Evolutionary conservation across 2,797 vertebrate species (phyloP).

Genomic region (Alauda arvensis): DNA sequence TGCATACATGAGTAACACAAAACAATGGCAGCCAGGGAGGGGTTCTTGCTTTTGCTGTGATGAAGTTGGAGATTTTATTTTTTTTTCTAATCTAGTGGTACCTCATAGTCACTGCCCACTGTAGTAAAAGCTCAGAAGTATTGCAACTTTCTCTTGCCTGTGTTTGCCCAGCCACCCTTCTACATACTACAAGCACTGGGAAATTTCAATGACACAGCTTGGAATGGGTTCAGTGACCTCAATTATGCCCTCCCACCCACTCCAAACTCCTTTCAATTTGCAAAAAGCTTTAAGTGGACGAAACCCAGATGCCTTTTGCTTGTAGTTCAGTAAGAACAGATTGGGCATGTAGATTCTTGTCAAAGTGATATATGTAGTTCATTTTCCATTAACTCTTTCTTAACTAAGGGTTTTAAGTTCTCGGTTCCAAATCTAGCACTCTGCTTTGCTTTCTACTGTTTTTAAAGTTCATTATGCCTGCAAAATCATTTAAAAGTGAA

Average conservation of each 20-base stretch:
- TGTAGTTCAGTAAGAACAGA: conserved; percentile 72
- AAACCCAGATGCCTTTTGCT: conserved; percentile 70
- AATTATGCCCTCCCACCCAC: conserved; percentile 64
- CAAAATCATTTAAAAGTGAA: neutral
- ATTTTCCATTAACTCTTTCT: conserved; percentile 69
- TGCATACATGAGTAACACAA: neutral
- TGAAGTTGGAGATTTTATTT: neutral
- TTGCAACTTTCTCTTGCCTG: conserved; percentile 32
- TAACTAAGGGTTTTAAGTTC: conserved; percentile 50
- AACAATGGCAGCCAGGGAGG: neutral
- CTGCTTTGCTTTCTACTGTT: conserved; percentile 38
- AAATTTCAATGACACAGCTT: conserved; percentile 69
- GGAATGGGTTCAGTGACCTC: conserved; percentile 64
- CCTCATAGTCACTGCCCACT: conserved; percentile 21
- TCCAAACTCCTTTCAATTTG: conserved; percentile 74
- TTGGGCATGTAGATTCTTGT: conserved; percentile 67
- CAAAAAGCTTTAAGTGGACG: conserved; percentile 72
- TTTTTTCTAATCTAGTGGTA: neutral
- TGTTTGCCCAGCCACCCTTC: conserved; percentile 55
- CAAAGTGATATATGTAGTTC: conserved; percentile 61
- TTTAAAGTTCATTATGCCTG: conserved; percentile 29
- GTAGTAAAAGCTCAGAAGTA: conserved; percentile 42
- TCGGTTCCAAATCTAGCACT: conserved; percentile 9
- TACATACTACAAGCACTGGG: conserved; percentile 61
- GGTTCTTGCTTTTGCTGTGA: neutral